Base-by-base conservation (phyloP, 1,140 invertebrate genomes). In the Drosophila pseudoobscura region DNA sequence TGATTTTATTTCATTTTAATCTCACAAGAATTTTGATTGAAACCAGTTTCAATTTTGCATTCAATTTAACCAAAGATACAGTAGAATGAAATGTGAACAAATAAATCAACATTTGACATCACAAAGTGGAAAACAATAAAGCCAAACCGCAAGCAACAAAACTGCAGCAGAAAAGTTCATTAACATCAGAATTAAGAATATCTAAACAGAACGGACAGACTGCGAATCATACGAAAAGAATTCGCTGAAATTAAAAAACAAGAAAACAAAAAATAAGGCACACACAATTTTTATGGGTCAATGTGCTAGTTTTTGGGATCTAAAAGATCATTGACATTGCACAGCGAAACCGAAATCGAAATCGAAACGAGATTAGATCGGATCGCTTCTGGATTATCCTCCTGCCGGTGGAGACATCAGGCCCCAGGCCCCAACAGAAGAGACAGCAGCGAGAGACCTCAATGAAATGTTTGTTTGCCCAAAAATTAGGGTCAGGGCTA, bases 401-500 rank as follows among this genome's bases (percentile, higher is more conserved):
- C 35, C 35, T 5, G 35, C 35, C 11, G 13, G 2, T 13, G 35
- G 35, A 13, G 4, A 13, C 35, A 39, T 39, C 1, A 6, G 1
- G 11, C 9, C 35, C 9, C 3, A 0, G 5, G 24, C 9, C 35
- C 3, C 9, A 39, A 13, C 11, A 39, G 13, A 4, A 11, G 11
- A 39, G 35, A 39, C 35, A 39, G 13, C 39, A 59, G 20, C 24
- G 41, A 24, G 41, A 24, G 52, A 55, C 56, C 68, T 44, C 29
- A 47, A 63, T 15, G 59, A 82, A 68, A 62, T 60, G 35, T 72
- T 57, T 80, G 63, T 87, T 77, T 83, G 72, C 84, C 52, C 55
- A 79, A 63, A 78, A 89, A 88, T 89, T 88, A 77, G 85, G 84
- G 84, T 88, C 84, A 89, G 80, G 80, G 84, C 69, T 79, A 80